phyloP scores from a whole-genome alignment of 2,113 vertebrate genomes.

The Martes martes region DNA sequence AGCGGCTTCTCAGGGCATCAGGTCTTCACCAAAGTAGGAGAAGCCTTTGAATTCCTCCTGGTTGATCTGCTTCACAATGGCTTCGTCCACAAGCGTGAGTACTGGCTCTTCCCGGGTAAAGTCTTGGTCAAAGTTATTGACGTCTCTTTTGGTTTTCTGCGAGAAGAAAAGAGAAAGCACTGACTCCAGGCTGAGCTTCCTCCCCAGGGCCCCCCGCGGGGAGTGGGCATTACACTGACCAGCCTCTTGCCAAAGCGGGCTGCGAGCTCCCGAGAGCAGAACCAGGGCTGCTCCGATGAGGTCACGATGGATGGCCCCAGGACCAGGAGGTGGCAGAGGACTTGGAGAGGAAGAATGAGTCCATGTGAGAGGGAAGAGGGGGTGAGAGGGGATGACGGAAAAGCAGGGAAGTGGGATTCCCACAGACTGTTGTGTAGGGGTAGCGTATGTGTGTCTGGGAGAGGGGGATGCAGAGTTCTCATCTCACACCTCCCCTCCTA shows the following conservation, averaged over 20 bases:
- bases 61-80: constrained; percentile 99
- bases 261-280: constrained; percentile 59
- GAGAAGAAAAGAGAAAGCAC: constrained; percentile 77
- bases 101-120: constrained; percentile 98
- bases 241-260: constrained; percentile 47
- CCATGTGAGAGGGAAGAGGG: constrained; percentile 64
- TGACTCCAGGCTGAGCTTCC: constrained; percentile 56
- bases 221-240: neutral
- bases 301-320: constrained; percentile 75
- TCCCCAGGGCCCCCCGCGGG: neutral
- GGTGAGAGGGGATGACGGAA: constrained; percentile 75
- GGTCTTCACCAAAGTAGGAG: constrained; percentile 97
- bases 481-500: neutral
- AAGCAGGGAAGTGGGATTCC: constrained; percentile 82
- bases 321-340: constrained; percentile 61
- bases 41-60: constrained; percentile 99
- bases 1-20: constrained; percentile 85
- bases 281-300: constrained; percentile 75
- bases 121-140: constrained; percentile 99
- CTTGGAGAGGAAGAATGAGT: constrained; percentile 74
- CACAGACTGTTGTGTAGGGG: neutral
- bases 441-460: neutral
- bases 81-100: constrained; percentile 95
- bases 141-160: constrained; percentile 99
- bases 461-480: neutral